Percentiles rank a stretch among this genome's conserved stretches.
Conservation (phyloP, 2,113 vertebrate genomes). For the Vimba vimba region DNA sequence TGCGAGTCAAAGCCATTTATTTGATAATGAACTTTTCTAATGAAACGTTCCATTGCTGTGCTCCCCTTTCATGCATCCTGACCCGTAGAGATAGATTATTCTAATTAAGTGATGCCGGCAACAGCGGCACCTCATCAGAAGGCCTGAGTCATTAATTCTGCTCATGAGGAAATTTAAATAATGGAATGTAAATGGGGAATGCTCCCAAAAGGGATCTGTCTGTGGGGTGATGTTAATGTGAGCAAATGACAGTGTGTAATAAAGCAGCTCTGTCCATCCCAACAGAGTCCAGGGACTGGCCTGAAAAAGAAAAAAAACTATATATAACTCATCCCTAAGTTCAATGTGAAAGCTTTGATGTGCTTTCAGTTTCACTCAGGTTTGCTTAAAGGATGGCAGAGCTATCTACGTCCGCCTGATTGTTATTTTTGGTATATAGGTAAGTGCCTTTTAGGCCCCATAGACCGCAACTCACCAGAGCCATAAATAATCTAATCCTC, state of each 20-base stretch:
- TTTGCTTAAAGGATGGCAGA: neutral
- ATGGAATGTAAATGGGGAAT: conserved; percentile 65
- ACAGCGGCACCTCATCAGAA: conserved; percentile 60
- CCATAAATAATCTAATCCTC: conserved; percentile 21
- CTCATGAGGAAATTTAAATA: conserved; percentile 63
- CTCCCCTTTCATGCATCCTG: conserved; percentile 43
- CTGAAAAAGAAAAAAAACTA: neutral
- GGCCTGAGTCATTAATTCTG: conserved; percentile 66
- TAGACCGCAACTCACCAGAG: neutral
- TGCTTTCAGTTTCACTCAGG: neutral
- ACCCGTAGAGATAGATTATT: conserved; percentile 65
- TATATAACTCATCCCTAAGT: neutral
- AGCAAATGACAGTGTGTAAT: neutral
- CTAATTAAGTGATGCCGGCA: conserved; percentile 65
- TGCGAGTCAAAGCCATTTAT: conserved; percentile 46
- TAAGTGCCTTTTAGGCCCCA: conserved; percentile 17
- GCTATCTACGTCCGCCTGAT: neutral
- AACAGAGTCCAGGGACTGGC: neutral
- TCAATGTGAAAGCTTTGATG: conserved; percentile 5
- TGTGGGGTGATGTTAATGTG: conserved; percentile 37
- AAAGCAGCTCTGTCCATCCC: conserved; percentile 7
- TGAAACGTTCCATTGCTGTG: conserved; percentile 37
- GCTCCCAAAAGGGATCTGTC: conserved; percentile 46
- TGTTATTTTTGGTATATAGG: conserved; percentile 17
- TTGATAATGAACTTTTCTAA: conserved; percentile 55